Conservation (phyloP, 1,140 invertebrate genomes). For the Drosophila insularis region DNA sequence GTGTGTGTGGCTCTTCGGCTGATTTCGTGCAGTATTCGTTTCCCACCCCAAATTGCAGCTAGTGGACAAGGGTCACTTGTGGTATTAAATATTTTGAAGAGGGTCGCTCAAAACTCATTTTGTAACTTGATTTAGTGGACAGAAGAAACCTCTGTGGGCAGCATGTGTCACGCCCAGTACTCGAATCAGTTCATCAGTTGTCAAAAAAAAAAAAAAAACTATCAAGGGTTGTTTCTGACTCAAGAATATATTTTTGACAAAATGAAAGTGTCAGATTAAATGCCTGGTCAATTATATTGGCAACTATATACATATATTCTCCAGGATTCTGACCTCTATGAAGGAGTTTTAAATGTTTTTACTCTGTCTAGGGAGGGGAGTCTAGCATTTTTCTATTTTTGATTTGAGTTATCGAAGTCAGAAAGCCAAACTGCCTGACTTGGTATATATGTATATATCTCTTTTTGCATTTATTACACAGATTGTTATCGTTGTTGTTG, state of each 20-base stretch:
- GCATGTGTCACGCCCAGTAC: constrained; percentile 64
- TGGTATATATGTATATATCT: not conserved
- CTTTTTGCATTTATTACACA: constrained; percentile 3
- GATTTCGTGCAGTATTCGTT: not conserved
- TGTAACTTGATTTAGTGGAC: constrained; percentile 67
- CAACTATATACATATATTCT: constrained; percentile 17
- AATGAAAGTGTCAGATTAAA: constrained; percentile 20
- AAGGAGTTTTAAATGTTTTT: too few relatives aligned
- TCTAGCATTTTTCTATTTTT: not conserved
- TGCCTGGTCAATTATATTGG: constrained; percentile 53
- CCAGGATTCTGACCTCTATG: too few relatives aligned
- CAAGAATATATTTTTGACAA: not conserved
- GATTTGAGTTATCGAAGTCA: not conserved
- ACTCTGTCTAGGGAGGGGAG: not conserved
- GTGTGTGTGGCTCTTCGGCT: not conserved
- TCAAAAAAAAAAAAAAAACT: constrained; percentile 1
- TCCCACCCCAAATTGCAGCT: not conserved
- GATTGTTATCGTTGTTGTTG: not conserved
- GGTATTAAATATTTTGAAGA: constrained; percentile 80
- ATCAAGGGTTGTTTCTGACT: not conserved
- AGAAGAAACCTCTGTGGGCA: constrained; percentile 42
- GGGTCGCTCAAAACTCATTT: constrained; percentile 62
- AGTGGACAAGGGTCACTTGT: constrained; percentile 73
- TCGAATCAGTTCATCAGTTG: constrained; percentile 39
- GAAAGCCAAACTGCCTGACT: not conserved